Base-by-base conservation (phyloP, 1,140 invertebrate genomes). In the Sipha flava region DNA sequence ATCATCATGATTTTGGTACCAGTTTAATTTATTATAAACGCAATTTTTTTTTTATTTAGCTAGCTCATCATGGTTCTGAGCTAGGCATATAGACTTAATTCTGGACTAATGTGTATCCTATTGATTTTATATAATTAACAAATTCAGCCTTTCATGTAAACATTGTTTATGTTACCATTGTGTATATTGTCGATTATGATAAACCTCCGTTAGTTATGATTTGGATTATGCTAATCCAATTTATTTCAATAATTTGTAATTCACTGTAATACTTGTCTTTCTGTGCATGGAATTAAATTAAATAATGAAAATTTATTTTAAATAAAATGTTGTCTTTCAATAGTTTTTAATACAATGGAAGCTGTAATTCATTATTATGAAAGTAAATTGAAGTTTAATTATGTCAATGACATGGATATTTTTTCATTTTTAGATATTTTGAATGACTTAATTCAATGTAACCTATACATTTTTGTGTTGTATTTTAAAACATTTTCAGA, bases 91-190 rank as follows among this genome's bases (percentile, higher is more conserved):
- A 40, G n/a, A 57, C 12, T 54, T 23, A 75, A 54, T 37, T 75
- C n/a, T 37, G 47, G 49, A 52, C 47, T 52, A 73, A n/a, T n/a
- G n/a, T n/a, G n/a, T n/a, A n/a, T 66, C 23, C 5, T 23, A 59
- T 21, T 43, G 9, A 52, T 52, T 34, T 34, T 31, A 49, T 72
- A 7, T 54, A 52, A 31, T 23, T 21, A 75, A 75, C 14, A 75
- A 66, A 12, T 26, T 66, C 21, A 9, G 14, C 10, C 7, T 45
- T 73, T 70, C 21, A 26, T 12, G 23, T 47, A 70, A n/a, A 31
- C 9, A 43, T 43, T 40, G 10, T 16, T 70, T 70, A 70, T 70
- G 66, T 70, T 70, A 70, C 66, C 66, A 70, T 70, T 70, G 4
- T 52, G n/a, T n/a, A 26, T 70, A 70, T 47, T 70, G 66, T 47